Base-by-base conservation (phyloP, 2,888 invertebrate species). In the Cremastinae sp. region DNA sequence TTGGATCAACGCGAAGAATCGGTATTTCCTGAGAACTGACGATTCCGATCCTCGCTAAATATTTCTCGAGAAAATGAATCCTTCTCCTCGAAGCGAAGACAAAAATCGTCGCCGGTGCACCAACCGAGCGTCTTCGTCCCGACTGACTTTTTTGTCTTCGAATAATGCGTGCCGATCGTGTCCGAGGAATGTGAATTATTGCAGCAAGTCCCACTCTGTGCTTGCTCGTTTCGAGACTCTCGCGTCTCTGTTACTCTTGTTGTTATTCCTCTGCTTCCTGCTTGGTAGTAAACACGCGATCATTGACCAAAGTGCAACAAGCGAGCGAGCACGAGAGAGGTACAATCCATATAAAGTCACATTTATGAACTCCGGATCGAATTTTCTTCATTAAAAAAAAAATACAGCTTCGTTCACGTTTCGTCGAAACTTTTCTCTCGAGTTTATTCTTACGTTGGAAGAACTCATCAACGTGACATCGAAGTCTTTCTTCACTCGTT, bases 151-250 rank as follows among this genome's bases (percentile, higher is more conserved):
- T 16, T 22, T 64, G 18, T 47, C 53, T 22, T 43, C 14, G 28
- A 55, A 12, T 28, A 41, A 62, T 35, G 39, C 47, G 35, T 43
- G 69, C 73, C 73, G 73, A 73, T 71, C 49, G 20, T 70, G 43
- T 49, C 65, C 18, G 51, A 55, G 51, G 77, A 74, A 61, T 64
- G 65, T 43, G 41, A 77, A 79, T 55, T 74, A 56, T 64, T 74
- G 76, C 77, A n/a, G 77, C 72, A 77, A 76, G 55, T 51, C n/a
- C n/a, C n/a, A n/a, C n/a, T n/a, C n/a, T n/a, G n/a, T n/a, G n/a
- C n/a, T n/a, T n/a, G n/a, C n/a, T n/a, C n/a, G n/a, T n/a, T n/a
- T n/a, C 62, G 68, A 68, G 61, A 45, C 28, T 47, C 56, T 12
- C 45, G 12, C 56, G 49, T 20, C 72, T 65, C 10, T 51, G 10